Evolutionary conservation across 2,888 invertebrate genomes (phyloP), one percentile per base, ranked within the genome.

Genomic region (Agelastica alni): DNA sequence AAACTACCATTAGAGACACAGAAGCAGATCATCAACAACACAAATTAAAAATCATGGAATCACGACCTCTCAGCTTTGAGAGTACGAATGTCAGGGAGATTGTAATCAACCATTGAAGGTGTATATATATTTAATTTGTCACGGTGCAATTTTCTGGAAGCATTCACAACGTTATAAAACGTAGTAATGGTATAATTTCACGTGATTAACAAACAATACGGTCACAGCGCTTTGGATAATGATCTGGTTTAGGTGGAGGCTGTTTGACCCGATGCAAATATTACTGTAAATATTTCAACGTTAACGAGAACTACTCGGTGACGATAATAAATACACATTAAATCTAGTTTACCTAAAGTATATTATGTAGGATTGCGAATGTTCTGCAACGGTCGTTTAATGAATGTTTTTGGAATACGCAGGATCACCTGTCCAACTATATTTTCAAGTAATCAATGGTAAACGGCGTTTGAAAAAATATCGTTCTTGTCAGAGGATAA

Each of bases 281-380:
- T 58, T 36, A 49, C 56, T 52, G 59, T 55, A 64, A 64, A 64
- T 64, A 63, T 61, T 62, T 61, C 48, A 58, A 62, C 65, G 63
- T 65, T 63, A 65, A 58, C 62, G 58, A 54, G 59, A 56, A 61
- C 56, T n/a, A n/a, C n/a, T 56, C 47, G 62, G 57, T 56, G 64
- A 60, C 46, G 55, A 55, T 61, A 64, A 66, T 63, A 63, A 66
- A 64, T 64, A 66, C 58, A 53, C 60, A 62, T 66, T 66, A 66
- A 66, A 66, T 63, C 62, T 64, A 63, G 64, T 66, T 66, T 64
- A 62, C 61, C 61, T 62, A 63, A 64, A 66, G 63, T 64, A 66
- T 62, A 56, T 55, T 57, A 59, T 56, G 62, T 56, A 22, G 59
- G 61, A 52, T 53, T 49, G 51, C 54, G 53, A 62, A 63, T 61